A percentile compares a stretch with the other conserved stretches of the same genome.
Conservation (phyloP, 2,113 vertebrate species). For the Hymenochirus boettgeri region DNA sequence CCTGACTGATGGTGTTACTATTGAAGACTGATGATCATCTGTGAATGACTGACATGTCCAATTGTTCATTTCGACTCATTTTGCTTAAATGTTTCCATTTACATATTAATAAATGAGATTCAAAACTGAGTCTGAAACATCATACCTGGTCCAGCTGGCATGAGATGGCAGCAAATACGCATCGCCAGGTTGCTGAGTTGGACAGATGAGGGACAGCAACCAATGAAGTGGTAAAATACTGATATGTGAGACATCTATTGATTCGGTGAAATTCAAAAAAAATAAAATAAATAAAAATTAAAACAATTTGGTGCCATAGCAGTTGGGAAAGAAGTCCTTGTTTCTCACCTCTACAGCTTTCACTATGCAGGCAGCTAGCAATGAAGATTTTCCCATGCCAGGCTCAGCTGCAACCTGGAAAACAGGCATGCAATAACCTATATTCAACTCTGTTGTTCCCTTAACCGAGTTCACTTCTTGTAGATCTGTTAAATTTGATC, state of each 20-base stretch:
- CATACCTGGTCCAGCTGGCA: conserved; percentile 22
- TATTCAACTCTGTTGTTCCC: background rate
- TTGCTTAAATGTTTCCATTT: no score
- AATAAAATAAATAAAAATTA: background rate
- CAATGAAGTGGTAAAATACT: conserved; percentile 36
- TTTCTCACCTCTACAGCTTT: conserved; percentile 17
- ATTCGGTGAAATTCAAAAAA: background rate
- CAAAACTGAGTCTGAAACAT: background rate
- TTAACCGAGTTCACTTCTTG: background rate
- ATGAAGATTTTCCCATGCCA: conserved; percentile 32
- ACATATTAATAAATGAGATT: no score
- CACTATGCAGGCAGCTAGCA: conserved; percentile 19
- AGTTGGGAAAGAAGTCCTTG: background rate
- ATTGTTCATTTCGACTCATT: no score
- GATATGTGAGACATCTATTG: conserved; percentile 7
- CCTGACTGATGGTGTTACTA: no score
- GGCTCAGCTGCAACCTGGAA: conserved; percentile 9
- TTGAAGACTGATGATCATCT: no score
- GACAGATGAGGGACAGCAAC: conserved; percentile 29
- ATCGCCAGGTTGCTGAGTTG: conserved; percentile 31
- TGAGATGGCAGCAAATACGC: conserved; percentile 20
- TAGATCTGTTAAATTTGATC: background rate
- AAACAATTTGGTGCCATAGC: background rate
- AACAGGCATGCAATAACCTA: background rate
- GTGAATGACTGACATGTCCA: no score